Percentiles rank a stretch among this genome's conserved stretches.
Conservation (phyloP, 2,888 invertebrate species). For the Drosophila nr. medialis region DNA sequence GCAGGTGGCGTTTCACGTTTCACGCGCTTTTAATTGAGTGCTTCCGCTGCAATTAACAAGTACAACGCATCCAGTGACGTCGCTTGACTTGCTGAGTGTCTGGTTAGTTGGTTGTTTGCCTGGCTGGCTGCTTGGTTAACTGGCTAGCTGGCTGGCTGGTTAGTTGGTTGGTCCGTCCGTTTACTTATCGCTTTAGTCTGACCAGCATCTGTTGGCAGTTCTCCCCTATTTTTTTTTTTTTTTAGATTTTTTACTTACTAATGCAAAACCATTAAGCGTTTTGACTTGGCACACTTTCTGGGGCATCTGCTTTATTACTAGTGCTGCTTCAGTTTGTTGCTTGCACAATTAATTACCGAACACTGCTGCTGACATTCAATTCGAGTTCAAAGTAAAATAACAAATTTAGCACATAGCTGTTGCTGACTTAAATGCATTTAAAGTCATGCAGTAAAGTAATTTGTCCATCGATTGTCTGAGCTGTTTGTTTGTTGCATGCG, state of each 20-base stretch:
- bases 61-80: slow-evolving; percentile 66
- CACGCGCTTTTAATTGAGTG: slow-evolving; percentile 80
- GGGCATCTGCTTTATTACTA: slow-evolving; percentile 2
- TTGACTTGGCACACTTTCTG: slow-evolving; percentile 70
- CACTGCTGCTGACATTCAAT: slow-evolving; percentile 13
- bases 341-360: slow-evolving; percentile 46
- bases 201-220: slow-evolving; percentile 40
- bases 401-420: slow-evolving; percentile 9
- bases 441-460: slow-evolving; percentile 5
- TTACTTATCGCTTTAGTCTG: slow-evolving; percentile 33
- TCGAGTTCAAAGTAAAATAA: slow-evolving; percentile 5
- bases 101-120: slow-evolving; percentile 17
- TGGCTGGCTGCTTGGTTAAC: slow-evolving; percentile 2
- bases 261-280: slow-evolving; percentile 72
- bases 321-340: neutral
- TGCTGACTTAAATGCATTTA: slow-evolving; percentile 12
- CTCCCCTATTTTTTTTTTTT: slow-evolving; percentile 45
- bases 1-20: slow-evolving; percentile 77
- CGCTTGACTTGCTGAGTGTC: slow-evolving; percentile 43
- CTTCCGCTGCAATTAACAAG: slow-evolving; percentile 79
- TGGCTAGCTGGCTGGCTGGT: slow-evolving; percentile 10
- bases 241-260: slow-evolving; percentile 74
- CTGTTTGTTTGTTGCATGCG: slow-evolving; percentile 27
- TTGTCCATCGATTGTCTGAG: slow-evolving; percentile 20
- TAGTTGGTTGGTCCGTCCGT: slow-evolving; percentile 16